A percentile compares a stretch with the other conserved stretches of the same genome.
Conservation (phyloP, 2,113 vertebrate species). For the Gymnobelideus leadbeateri region DNA sequence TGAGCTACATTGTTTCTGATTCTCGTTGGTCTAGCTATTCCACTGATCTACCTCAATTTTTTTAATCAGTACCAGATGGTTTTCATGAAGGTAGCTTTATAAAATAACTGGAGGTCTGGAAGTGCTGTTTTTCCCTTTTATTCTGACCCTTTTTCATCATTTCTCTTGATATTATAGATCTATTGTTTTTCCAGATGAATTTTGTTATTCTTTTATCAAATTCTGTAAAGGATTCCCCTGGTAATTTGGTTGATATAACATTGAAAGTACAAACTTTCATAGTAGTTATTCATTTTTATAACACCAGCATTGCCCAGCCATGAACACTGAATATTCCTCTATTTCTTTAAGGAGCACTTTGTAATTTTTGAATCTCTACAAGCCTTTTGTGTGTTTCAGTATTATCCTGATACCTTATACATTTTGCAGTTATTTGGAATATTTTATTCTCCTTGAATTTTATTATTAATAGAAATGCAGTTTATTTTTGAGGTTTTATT, state of each 20-base stretch:
- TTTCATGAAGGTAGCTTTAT: background rate
- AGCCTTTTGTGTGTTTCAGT: background rate
- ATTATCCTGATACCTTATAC: background rate
- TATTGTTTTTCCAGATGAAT: background rate
- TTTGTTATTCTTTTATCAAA: background rate
- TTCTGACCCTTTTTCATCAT: background rate
- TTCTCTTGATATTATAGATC: background rate
- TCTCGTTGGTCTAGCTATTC: background rate
- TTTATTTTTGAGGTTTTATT: background rate
- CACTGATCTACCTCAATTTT: background rate
- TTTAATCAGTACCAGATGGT: background rate
- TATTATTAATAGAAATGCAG: background rate
- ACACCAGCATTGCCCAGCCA: background rate
- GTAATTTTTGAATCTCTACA: background rate
- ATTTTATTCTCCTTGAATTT: background rate
- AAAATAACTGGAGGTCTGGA: background rate
- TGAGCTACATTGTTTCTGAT: background rate
- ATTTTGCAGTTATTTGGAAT: background rate
- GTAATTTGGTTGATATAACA: background rate
- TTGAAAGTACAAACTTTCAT: background rate
- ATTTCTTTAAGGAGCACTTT: background rate
- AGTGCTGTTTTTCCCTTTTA: background rate
- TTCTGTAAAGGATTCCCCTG: background rate
- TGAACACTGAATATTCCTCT: background rate
- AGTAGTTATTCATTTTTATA: background rate